Evolutionary conservation across 2,797 vertebrate species (phyloP).

Genomic region (Microctenopoma steveboyesi): DNA sequence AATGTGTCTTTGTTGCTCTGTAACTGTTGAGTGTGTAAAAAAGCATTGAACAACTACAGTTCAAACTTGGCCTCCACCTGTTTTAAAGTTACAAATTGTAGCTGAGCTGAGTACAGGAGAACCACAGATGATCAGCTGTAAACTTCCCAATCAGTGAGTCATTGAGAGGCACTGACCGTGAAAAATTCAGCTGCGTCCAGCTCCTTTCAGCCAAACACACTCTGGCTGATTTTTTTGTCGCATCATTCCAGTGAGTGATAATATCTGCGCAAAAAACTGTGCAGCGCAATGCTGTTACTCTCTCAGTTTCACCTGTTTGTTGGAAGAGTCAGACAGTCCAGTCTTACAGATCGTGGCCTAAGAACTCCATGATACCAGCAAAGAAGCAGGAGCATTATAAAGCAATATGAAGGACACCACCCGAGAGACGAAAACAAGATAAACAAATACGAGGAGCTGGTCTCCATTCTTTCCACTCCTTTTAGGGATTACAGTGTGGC

Average conservation of each 20-base stretch:
- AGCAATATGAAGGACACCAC: not conserved
- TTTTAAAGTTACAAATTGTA: no score
- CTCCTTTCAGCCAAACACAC: constrained; percentile 1
- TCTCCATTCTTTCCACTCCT: constrained; percentile 59
- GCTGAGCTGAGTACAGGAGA: no score
- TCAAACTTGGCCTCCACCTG: no score
- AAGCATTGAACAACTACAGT: no score
- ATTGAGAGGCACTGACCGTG: constrained; percentile 6
- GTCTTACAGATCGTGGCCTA: no score
- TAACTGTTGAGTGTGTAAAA: no score
- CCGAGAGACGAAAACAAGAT: constrained; percentile 10
- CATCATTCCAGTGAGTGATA: constrained; percentile 1
- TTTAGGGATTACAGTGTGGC: constrained; percentile 50
- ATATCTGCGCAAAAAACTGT: not conserved
- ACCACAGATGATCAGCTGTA: no score
- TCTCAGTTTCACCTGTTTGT: no score
- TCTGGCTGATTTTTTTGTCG: constrained; percentile 16
- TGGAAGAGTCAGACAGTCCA: no score
- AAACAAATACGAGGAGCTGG: constrained; percentile 5
- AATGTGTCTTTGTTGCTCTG: no score
- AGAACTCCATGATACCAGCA: not conserved
- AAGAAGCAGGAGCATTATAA: not conserved
- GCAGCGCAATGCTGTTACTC: no score
- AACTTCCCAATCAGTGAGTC: not conserved
- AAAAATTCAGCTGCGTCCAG: constrained; percentile 21